Base-by-base conservation (phyloP, 2,888 invertebrate species). In the Mythimna impura region DNA sequence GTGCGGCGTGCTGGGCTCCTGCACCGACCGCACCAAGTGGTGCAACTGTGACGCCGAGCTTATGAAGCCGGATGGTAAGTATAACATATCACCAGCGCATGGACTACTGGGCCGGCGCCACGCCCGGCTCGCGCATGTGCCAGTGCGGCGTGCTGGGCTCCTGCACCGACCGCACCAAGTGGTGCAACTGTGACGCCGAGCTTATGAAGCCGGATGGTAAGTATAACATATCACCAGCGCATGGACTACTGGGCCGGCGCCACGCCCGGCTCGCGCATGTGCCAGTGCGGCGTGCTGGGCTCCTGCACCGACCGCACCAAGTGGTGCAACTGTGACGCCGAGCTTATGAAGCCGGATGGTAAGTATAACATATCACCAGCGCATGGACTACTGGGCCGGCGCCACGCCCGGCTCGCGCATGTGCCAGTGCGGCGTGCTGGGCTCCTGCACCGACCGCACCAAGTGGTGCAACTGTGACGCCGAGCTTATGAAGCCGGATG, bases 401-500 rank as follows among this genome's bases (percentile, higher is more conserved):
- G 98, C 98, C 34, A 93, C 98, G 86, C 97, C 98, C 0, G 95
- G 96, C 85, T 88, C 88, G 12, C 89, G 96, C 97, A 99, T 73
- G 99, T 96, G 96, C 79, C 90, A 98, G 90, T 99, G 99, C 94
- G 99, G 99, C 12, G 97, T 99, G 77, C 96, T 98, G 80, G 99
- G 99, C 40, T 97, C 97, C 85, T 99, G 99, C 89, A 94, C 96
- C 6, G 98, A 98, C 94, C 97, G 97, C 63, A 97, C 98, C 62
- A 98, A 98, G 94, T 99, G 99, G 98, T 99, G 99, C 93, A 99
- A 99, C 94, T 99, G 99, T 91, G 99, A 99, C 93, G 97, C 98
- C 0, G 98, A 95, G 89, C 89, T 92, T 78, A 40, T 60, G 74
- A 76, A 74, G 43, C 78, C 73, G 0, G 70, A 77, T n/a, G n/a